phyloP scores from a whole-genome alignment of 2,113 vertebrate genomes.

The Thomomys bottae region DNA sequence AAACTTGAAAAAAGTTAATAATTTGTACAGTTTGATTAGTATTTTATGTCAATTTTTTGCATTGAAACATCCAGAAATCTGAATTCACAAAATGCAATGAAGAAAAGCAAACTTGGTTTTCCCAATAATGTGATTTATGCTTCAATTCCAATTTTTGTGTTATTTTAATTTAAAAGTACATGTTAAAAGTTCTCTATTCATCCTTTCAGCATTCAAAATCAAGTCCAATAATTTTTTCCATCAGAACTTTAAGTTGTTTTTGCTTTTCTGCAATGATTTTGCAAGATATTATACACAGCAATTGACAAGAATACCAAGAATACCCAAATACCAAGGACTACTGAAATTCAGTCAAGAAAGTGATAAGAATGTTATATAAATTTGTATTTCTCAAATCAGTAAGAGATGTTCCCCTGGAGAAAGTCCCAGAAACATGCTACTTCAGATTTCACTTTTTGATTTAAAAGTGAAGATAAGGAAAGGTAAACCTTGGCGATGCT shows the following conservation, averaged over 20 bases:
- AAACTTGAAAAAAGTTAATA: conserved; percentile 41
- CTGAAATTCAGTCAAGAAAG: conserved; percentile 71
- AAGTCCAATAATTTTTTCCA: conserved; percentile 46
- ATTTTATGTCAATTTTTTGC: conserved; percentile 70
- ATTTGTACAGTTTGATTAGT: conserved; percentile 16
- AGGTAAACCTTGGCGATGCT: conserved; percentile 37
- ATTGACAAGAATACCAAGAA: conserved; percentile 55
- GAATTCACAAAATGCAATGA: conserved; percentile 74
- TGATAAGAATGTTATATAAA: conserved; percentile 67
- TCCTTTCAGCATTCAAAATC: conserved; percentile 42
- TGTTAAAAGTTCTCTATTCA: conserved; percentile 18
- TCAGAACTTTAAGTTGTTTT: conserved; percentile 46
- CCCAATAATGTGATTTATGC: conserved; percentile 10
- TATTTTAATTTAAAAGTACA: conserved; percentile 48
- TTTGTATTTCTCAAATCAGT: conserved; percentile 72
- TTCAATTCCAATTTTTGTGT: conserved; percentile 48
- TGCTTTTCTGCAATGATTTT: conserved; percentile 79
- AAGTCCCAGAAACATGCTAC: conserved; percentile 65
- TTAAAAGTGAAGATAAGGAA: conserved; percentile 68
- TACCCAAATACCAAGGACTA: conserved; percentile 72
- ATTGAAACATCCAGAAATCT: conserved; percentile 74
- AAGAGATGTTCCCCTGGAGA: conserved; percentile 62
- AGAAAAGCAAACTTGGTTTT: conserved; percentile 75
- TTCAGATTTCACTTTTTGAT: conserved; percentile 68
- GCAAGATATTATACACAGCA: conserved; percentile 60